phyloP scores from a whole-genome alignment of 2,888 invertebrate genomes.

The Hypselothyrea guttata region DNA sequence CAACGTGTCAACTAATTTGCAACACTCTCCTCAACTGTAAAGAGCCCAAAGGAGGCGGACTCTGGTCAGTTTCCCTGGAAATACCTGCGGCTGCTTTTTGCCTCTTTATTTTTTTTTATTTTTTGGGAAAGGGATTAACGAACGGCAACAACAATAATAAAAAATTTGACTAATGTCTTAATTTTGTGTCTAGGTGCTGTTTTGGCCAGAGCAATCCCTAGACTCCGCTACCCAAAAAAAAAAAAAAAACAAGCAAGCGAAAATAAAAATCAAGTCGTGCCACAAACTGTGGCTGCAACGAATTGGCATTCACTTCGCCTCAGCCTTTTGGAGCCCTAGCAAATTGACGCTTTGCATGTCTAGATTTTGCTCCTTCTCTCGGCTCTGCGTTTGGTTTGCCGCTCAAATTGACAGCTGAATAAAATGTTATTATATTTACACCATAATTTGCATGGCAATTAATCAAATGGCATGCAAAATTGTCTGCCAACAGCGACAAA shows the following conservation, averaged over 20 bases:
- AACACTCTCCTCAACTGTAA: conserved; percentile 60
- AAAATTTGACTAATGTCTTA: conserved; percentile 74
- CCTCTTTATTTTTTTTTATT: conserved; percentile 20
- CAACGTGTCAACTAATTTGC: conserved; percentile 81
- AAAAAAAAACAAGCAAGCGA: background rate
- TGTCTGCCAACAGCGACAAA: conserved; percentile 39
- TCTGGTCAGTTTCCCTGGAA: conserved; percentile 66
- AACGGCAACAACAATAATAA: conserved; percentile 20
- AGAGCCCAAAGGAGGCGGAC: conserved; percentile 1
- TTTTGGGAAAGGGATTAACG: conserved; percentile 58
- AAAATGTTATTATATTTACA: conserved; percentile 79
- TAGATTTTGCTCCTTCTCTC: conserved; percentile 39
- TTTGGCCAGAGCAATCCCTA: conserved; percentile 40
- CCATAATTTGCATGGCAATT: conserved; percentile 79
- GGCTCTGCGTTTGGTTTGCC: conserved; percentile 48
- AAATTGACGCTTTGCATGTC: conserved; percentile 78
- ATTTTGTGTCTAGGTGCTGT: conserved; percentile 70
- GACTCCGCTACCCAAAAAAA: conserved; percentile 24
- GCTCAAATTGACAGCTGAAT: conserved; percentile 77
- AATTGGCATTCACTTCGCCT: conserved; percentile 77
- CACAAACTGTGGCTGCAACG: conserved; percentile 58
- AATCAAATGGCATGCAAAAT: conserved; percentile 78
- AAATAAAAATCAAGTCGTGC: conserved; percentile 61
- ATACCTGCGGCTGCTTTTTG: conserved; percentile 63
- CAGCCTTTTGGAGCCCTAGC: conserved; percentile 56